Percentiles rank a stretch among this genome's conserved stretches.
These are phyloP conservation scores for Halotydeus destructor DNA, from an alignment of 1,140 invertebrate species.

Conservation along the genomic window DNA sequence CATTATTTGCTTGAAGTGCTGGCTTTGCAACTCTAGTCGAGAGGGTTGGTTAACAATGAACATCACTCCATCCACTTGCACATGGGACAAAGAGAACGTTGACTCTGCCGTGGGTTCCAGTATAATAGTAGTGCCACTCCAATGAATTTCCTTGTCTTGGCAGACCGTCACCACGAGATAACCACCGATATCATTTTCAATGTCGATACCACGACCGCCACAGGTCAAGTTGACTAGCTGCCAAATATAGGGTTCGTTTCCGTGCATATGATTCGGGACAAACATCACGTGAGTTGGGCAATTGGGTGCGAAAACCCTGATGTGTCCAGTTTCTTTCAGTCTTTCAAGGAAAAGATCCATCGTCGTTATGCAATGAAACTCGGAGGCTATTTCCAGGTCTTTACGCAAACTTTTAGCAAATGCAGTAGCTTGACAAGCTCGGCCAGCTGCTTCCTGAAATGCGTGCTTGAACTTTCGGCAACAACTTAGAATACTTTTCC, in stretches of 20 bases:
- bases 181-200: background rate
- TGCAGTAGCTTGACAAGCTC: slow-evolving; percentile 47
- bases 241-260: slow-evolving; percentile 17
- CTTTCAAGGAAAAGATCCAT: slow-evolving; percentile 23
- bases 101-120: slow-evolving; percentile 29
- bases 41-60: slow-evolving; percentile 27
- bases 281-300: slow-evolving; percentile 28
- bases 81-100: slow-evolving; percentile 27
- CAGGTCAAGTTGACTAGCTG: slow-evolving; percentile 19
- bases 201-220: background rate
- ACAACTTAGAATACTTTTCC: slow-evolving; percentile 39
- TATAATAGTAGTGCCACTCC: slow-evolving; percentile 23
- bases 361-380: slow-evolving; percentile 25
- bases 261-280: slow-evolving; percentile 21
- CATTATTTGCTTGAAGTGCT: slow-evolving; percentile 26
- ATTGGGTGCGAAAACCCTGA: slow-evolving; percentile 24
- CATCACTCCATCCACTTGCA: slow-evolving; percentile 27
- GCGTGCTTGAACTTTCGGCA: slow-evolving; percentile 49
- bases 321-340: slow-evolving; percentile 25
- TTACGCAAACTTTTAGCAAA: slow-evolving; percentile 53
- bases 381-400: slow-evolving; percentile 38
- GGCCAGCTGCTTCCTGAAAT: slow-evolving; percentile 53
- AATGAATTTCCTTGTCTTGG: slow-evolving; percentile 12
- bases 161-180: background rate
- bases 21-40: slow-evolving; percentile 22